Evolutionary conservation across 2,888 invertebrate species (phyloP).

Genomic region (Agapostemon virescens): DNA sequence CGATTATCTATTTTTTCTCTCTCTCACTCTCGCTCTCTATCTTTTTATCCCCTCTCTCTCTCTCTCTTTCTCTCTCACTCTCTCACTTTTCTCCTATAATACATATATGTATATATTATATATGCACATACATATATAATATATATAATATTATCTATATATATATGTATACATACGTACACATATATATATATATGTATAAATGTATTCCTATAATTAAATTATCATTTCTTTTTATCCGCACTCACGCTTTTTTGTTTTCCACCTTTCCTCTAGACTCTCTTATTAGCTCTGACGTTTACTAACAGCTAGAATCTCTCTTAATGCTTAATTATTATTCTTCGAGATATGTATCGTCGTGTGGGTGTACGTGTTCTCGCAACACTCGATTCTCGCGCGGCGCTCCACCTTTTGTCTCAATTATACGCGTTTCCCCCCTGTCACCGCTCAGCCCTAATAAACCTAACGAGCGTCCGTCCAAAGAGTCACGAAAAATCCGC

Average conservation of each 20-base stretch:
- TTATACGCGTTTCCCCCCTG: background rate
- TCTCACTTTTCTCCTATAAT: conserved; percentile 27
- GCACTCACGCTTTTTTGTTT: background rate
- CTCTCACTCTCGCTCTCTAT: conserved; percentile 15
- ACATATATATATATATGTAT: conserved; percentile 53
- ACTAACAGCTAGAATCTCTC: conserved; percentile 71
- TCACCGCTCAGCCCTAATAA: background rate
- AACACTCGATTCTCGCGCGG: conserved; percentile 30
- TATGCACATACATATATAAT: too few species aligned
- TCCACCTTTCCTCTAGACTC: conserved; percentile 41
- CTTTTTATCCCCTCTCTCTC: background rate
- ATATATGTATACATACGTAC: conserved; percentile 43
- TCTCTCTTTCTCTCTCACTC: background rate
- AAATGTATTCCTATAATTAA: conserved; percentile 70
- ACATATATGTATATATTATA: conserved; percentile 51
- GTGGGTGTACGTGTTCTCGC: conserved; percentile 65
- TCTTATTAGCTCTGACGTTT: conserved; percentile 64
- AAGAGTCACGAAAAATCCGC: background rate
- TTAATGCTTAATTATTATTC: conserved; percentile 80
- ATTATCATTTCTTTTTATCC: conserved; percentile 50
- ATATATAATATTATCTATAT: conserved; percentile 33
- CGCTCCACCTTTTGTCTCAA: conserved; percentile 23
- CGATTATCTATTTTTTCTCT: conserved; percentile 67
- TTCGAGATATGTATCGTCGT: conserved; percentile 81
- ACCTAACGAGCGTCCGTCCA: background rate